Base-by-base conservation (phyloP, 1,140 invertebrate genomes). In the Hestina assimilis region DNA sequence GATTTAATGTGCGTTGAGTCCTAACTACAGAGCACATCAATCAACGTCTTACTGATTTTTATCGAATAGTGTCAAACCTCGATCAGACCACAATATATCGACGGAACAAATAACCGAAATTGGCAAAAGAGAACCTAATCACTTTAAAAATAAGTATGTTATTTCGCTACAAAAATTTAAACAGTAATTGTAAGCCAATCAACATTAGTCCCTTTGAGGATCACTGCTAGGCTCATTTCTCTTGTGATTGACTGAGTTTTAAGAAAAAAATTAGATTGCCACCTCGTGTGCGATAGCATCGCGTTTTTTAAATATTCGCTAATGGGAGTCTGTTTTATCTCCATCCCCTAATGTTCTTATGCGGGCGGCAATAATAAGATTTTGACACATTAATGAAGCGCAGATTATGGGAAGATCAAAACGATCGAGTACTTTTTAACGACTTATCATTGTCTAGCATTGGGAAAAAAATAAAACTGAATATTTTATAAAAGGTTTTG, bases 251-350 rank as follows among this genome's bases (percentile, higher is more conserved):
- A 83, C 66, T 78, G 74, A 80, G 77, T 81, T 58, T 78, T 75
- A 74, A 72, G 66, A 77, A 78, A 83, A 72, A 87, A 85, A 87
- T 78, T 79, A 79, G 85, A 83, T 86, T 84, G 79, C 81, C 83
- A 83, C 85, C 78, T 83, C 79, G 67, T 66, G 62, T 66, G 50
- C 60, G 84, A 87, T 86, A 77, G 59, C 65, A 80, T 85, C 82
- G 80, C 65, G 63, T 82, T 84, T 86, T 87, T 84, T 72, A 56
- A 69, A 59, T 56, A 59, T 68, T 72, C 67, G 57, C 81, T 88
- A 88, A 88, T 88, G 77, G 83, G 75, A 53, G 71, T 69, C 85
- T 88, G 85, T 83, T 86, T 86, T 87, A 86, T 87, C 81, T 86
- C 83, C 43, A 69, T 56, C 72, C 69, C 71, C 68, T 87, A 87